phyloP scores from a whole-genome alignment of 2,888 invertebrate species.

The Perizoma flavofasciatum region DNA sequence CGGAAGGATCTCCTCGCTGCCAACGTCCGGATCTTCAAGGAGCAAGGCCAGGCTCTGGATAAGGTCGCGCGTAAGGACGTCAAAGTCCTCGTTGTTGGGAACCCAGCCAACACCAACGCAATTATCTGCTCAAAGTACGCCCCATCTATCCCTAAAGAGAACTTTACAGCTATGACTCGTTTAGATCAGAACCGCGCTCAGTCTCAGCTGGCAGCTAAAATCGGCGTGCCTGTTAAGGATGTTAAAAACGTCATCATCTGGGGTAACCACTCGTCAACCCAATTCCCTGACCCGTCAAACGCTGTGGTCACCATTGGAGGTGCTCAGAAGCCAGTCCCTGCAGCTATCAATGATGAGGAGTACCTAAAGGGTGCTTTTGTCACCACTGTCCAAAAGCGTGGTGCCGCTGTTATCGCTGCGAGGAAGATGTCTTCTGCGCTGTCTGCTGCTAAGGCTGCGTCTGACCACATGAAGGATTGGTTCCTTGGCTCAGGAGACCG shows the following conservation, averaged over 20 bases:
- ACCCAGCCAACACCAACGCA: constrained; percentile 99
- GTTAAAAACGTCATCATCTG: constrained; percentile 98
- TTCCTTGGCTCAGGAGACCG: constrained; percentile 93
- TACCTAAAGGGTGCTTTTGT: constrained; percentile 94
- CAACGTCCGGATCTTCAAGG: constrained; percentile 99
- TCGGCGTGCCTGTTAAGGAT: constrained; percentile 87
- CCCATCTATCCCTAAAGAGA: constrained; percentile 97
- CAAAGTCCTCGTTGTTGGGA: constrained; percentile 98
- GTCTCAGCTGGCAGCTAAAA: constrained; percentile 91
- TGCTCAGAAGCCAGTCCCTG: constrained; percentile 83
- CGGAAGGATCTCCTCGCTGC: constrained; percentile 98
- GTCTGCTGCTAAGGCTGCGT: constrained; percentile 99
- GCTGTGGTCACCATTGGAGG: constrained; percentile 85
- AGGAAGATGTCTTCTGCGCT: constrained; percentile 99
- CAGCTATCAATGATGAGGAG: constrained; percentile 90
- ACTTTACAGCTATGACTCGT: constrained; percentile 99
- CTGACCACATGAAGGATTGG: constrained; percentile 99
- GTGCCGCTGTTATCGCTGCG: constrained; percentile 98
- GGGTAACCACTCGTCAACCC: constrained; percentile 99
- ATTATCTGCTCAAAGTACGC: constrained; percentile 97
- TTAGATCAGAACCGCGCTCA: constrained; percentile 99
- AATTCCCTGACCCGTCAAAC: constrained; percentile 96
- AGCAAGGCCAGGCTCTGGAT: constrained; percentile 97
- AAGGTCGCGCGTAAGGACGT: constrained; percentile 95
- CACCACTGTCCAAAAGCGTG: constrained; percentile 97